Evolutionary conservation across 2,113 vertebrate species (phyloP).

Genomic region (Melanocharis versteri): DNA sequence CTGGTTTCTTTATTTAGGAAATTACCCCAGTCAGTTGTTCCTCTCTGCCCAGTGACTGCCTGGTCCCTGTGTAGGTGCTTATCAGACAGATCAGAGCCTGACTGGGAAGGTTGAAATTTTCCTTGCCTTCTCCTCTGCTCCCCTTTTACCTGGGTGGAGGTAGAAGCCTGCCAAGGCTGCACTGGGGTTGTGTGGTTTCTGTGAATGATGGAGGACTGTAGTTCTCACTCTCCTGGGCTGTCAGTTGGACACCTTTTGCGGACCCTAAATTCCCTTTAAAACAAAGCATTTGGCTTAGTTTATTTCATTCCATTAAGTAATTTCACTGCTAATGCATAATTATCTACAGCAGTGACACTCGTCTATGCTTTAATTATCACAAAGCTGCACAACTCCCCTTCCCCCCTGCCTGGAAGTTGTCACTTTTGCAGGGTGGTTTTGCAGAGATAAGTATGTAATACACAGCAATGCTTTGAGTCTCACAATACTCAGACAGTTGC

Average conservation of each 20-base stretch:
- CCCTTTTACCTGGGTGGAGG: not conserved
- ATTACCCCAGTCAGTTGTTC: not conserved
- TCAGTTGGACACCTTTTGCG: constrained; percentile 16
- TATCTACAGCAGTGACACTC: constrained; percentile 48
- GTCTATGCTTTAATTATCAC: constrained; percentile 53
- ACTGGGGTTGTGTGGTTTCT: not conserved
- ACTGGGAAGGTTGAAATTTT: not conserved
- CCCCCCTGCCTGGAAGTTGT: constrained; percentile 49
- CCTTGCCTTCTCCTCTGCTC: not conserved
- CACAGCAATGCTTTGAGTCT: constrained; percentile 25
- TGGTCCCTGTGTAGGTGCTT: not conserved
- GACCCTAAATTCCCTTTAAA: constrained; percentile 36
- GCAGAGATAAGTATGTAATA: constrained; percentile 62
- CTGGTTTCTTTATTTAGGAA: not conserved
- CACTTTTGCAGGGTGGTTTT: constrained; percentile 49
- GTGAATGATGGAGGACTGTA: not conserved
- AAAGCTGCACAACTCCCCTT: not conserved
- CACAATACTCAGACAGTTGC: constrained; percentile 15
- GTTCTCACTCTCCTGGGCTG: not conserved
- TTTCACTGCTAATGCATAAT: constrained; percentile 56
- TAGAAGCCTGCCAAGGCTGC: not conserved
- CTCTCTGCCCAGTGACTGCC: not conserved
- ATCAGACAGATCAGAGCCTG: not conserved
- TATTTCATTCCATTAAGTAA: constrained; percentile 58
- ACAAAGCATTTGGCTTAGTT: constrained; percentile 59